Percentiles rank a stretch among this genome's conserved stretches.
phyloP scores from a whole-genome alignment of 2,888 invertebrate genomes.

The Celastrina argiolus region DNA sequence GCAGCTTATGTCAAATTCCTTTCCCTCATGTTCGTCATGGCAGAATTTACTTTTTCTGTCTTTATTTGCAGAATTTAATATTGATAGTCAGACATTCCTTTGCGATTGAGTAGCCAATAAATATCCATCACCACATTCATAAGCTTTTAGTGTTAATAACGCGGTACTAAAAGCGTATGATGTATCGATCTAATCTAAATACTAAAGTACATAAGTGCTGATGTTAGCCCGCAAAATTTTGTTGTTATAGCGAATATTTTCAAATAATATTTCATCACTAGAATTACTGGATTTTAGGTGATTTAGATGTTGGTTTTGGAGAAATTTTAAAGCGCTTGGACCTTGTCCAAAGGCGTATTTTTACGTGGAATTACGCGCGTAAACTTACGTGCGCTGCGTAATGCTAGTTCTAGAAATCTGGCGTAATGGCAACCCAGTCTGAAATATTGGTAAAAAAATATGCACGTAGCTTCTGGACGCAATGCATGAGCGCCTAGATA shows the following conservation, averaged over 20 bases:
- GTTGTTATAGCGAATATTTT: too few species aligned
- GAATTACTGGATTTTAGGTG: neutral
- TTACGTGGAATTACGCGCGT: too few species aligned
- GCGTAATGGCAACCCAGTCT: too few species aligned
- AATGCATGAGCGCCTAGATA: too few species aligned
- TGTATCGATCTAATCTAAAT: neutral
- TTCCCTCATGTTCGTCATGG: neutral
- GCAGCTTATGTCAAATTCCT: too few species aligned
- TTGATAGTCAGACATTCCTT: neutral
- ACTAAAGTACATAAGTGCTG: neutral
- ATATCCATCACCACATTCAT: neutral
- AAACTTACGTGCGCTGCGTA: too few species aligned
- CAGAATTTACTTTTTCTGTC: neutral
- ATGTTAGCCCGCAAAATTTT: neutral
- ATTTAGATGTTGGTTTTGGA: too few species aligned
- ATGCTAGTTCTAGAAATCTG: too few species aligned
- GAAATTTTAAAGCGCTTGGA: too few species aligned
- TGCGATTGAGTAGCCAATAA: neutral
- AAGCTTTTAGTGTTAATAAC: constrained; percentile 3
- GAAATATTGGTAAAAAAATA: too few species aligned
- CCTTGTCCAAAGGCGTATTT: too few species aligned
- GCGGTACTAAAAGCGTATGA: neutral
- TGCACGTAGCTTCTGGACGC: too few species aligned
- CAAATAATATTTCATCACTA: neutral
- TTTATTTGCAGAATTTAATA: neutral